phyloP scores from a whole-genome alignment of 2,888 invertebrate species.

The Coleophora deauratella region DNA sequence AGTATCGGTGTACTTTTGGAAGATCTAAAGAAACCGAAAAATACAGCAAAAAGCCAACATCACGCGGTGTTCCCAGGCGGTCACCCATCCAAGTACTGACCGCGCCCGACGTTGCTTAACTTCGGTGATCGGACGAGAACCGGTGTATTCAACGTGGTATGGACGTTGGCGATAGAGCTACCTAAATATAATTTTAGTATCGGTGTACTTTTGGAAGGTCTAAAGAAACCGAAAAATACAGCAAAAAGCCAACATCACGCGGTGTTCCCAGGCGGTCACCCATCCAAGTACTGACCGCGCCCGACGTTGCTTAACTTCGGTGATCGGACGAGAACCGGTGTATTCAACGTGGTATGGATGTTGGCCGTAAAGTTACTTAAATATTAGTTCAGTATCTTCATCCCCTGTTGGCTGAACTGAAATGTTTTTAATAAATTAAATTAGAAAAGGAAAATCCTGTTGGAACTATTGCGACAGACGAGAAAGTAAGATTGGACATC shows the following conservation, averaged over 20 bases:
- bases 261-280: neutral
- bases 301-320: neutral
- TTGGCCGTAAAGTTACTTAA: no score
- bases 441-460: no score
- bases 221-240: no score
- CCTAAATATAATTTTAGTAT: no score
- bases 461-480: no score
- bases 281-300: neutral
- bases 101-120: slow-evolving; percentile 66
- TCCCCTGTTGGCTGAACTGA: no score
- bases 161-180: slow-evolving; percentile 39
- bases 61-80: slow-evolving; percentile 63
- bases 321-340: neutral
- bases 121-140: slow-evolving; percentile 70
- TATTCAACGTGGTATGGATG: neutral
- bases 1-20: no score
- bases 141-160: slow-evolving; percentile 64
- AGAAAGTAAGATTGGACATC: no score
- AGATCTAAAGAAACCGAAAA: no score
- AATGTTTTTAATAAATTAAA: no score
- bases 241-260: slow-evolving; percentile 4
- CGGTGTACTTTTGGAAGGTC: no score
- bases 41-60: slow-evolving; percentile 51
- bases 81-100: slow-evolving; percentile 70
- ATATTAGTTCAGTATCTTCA: no score